These are phyloP conservation scores for Syrrhaptes paradoxus DNA, from an alignment of 2,113 vertebrate species.

Conservation along the genomic window DNA sequence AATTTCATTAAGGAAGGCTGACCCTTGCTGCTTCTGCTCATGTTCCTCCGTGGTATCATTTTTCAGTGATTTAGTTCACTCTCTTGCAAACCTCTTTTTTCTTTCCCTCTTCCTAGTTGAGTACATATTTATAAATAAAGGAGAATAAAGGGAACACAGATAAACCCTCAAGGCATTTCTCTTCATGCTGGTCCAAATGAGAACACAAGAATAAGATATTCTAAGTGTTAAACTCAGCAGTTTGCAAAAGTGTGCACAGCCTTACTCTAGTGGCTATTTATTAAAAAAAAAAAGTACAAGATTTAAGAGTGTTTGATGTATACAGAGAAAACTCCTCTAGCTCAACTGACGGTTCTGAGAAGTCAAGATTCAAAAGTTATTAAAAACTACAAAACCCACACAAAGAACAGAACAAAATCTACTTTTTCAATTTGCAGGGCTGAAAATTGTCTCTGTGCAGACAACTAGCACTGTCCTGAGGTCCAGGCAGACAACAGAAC, in stretches of 20 bases:
- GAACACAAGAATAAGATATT: not conserved
- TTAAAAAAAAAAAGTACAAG: not conserved
- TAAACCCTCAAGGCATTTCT: not conserved
- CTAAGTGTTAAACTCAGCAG: not conserved
- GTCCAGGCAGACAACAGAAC: not conserved
- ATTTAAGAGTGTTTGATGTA: not conserved
- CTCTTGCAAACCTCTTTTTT: not conserved
- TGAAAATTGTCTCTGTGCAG: not conserved
- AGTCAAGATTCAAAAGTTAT: not conserved
- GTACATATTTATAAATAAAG: not conserved
- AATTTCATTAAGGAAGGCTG: constrained; percentile 51
- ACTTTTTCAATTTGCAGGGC: not conserved
- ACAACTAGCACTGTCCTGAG: not conserved
- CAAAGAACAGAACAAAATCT: not conserved
- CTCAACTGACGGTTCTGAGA: not conserved
- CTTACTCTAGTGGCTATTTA: not conserved
- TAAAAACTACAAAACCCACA: not conserved
- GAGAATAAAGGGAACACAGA: not conserved
- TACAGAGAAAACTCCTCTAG: not conserved
- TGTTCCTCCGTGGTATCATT: not conserved
- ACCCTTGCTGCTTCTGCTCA: not conserved
- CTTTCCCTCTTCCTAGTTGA: not conserved
- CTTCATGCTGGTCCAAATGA: not conserved
- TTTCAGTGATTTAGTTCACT: not conserved
- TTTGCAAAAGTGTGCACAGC: not conserved